Percentiles rank a stretch among this genome's conserved stretches.
phyloP scores from a whole-genome alignment of 2,797 vertebrate genomes.

The Enteromius afrohamiltoni region DNA sequence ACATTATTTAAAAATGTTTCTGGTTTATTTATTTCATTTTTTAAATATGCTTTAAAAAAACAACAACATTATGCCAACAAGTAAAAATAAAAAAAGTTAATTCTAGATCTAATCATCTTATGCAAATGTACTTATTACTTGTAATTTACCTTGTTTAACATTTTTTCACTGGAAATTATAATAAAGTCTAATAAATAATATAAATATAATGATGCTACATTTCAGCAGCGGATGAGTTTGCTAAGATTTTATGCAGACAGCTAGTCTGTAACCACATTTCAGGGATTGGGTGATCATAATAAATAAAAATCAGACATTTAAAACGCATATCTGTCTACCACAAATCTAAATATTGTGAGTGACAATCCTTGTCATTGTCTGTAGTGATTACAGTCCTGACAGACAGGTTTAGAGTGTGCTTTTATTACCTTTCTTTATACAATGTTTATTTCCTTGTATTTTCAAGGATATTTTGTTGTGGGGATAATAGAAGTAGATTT shows the following conservation, averaged over 20 bases:
- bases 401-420: background rate
- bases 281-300: background rate
- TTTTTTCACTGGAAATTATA: background rate
- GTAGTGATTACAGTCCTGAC: background rate
- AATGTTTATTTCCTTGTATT: background rate
- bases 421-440: background rate
- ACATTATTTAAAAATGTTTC: background rate
- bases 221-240: background rate
- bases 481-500: background rate
- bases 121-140: background rate
- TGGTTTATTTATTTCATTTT: background rate
- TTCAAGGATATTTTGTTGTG: slow-evolving; percentile 1
- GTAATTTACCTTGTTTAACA: background rate
- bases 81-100: background rate
- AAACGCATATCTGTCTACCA: background rate
- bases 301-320: background rate
- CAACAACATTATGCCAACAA: background rate
- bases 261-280: background rate
- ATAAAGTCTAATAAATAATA: too few relatives aligned
- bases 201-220: background rate
- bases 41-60: background rate
- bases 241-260: background rate
- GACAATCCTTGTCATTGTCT: background rate
- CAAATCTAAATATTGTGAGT: background rate
- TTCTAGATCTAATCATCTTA: background rate